Percentiles rank a stretch among this genome's conserved stretches.
Conservation (phyloP, 2,797 vertebrate genomes). For the Netta rufina region DNA sequence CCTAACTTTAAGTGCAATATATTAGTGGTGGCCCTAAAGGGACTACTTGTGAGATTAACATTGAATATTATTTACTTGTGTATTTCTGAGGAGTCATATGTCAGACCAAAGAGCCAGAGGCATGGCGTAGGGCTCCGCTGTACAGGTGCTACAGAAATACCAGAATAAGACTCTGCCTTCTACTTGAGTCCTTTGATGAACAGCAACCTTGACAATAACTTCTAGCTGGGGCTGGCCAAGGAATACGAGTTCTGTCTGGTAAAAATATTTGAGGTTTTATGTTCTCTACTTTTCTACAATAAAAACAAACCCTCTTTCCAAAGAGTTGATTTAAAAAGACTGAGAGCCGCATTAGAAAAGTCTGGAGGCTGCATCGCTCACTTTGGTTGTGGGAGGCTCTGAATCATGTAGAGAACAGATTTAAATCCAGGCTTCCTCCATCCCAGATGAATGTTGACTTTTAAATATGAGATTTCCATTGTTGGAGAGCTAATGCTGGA, state of each 20-base stretch:
- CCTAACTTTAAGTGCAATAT: constrained; percentile 7
- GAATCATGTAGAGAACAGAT: not conserved
- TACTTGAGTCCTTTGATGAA: constrained; percentile 17
- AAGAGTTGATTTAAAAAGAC: constrained; percentile 20
- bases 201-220: constrained; percentile 39
- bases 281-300: constrained; percentile 53
- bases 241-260: constrained; percentile 23
- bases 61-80: constrained; percentile 11
- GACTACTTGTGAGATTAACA: constrained; percentile 36
- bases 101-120: constrained; percentile 24
- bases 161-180: constrained; percentile 2
- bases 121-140: not conserved
- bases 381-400: not conserved
- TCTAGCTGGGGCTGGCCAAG: constrained; percentile 38
- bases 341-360: not conserved
- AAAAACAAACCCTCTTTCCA: constrained; percentile 35
- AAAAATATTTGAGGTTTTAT: constrained; percentile 61
- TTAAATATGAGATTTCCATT: not conserved
- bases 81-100: not conserved
- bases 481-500: not conserved
- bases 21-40: constrained; percentile 25
- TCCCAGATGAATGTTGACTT: not conserved
- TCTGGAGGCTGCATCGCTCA: not conserved
- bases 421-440: not conserved
- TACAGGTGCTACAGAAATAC: constrained; percentile 51